Base-by-base conservation (phyloP, 1,140 invertebrate species). In the Drosophila guanche region DNA sequence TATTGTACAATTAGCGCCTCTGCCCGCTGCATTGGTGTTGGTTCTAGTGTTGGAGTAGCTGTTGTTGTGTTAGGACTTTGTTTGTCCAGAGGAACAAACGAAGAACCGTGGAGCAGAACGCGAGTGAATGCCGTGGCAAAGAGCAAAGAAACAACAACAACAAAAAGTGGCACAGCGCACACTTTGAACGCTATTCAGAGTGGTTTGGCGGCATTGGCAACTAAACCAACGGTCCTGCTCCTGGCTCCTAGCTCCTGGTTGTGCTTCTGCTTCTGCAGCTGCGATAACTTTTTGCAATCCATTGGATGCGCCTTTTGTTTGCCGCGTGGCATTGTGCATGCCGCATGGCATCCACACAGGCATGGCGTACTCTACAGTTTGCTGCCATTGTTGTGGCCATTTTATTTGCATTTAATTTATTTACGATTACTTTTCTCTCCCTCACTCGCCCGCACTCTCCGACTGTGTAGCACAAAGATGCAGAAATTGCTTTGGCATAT, bases 1-100 rank as follows among this genome's bases (percentile, higher is more conserved):
- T 54, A 79, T 79, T 85, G 79, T 85, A 69, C 79, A 84, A 84
- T 84, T 84, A 84, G 79, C 79, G 76, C 70, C 56, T 42, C 57
- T 51, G 46, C 47, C 70, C 56, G 40, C 57, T 51, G 46, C 47
- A 29, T 57, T 25, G 22, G 29, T 54, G 53, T 22, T 27, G 23
- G 6, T 20, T 14, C 29, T 45, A 40, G 70, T 7, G 40, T 27
- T 25, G n/a, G 53, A 41, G 27, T 42, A 52, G 43, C 37, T 50
- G 43, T 46, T 74, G 65, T 71, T 66, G 71, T 79, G 62, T 71
- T 56, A 70, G 59, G 51, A 69, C 48, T 76, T 70, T 84, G 58
- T 72, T 53, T 50, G 66, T 45, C 46, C 46, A 59, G 53, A 33
- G 53, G 74, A 57, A 53, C 43, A 10, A 55, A 22, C 25, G 25